phyloP scores from a whole-genome alignment of 2,888 invertebrate species.

The Stenurella melanura region DNA sequence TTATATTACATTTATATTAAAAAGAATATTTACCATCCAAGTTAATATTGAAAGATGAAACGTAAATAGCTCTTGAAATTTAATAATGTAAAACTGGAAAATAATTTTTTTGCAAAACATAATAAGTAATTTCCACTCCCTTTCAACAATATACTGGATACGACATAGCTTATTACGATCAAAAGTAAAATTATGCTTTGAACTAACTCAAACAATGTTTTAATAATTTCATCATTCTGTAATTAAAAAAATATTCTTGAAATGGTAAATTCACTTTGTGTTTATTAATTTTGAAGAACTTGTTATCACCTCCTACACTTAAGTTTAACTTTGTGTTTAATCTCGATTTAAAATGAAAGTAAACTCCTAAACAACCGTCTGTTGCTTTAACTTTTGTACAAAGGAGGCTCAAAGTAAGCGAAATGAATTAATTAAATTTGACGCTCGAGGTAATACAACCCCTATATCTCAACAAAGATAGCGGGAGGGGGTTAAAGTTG shows the following conservation, averaged over 20 bases:
- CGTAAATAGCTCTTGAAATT: not conserved
- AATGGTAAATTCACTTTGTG: not conserved
- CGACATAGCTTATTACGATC: not conserved
- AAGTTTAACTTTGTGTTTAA: constrained; percentile 1
- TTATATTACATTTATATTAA: not conserved
- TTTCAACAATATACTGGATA: not conserved
- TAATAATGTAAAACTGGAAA: not conserved
- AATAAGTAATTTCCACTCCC: constrained; percentile 3
- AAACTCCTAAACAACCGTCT: not conserved
- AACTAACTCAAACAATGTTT: not conserved
- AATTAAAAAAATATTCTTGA: not conserved
- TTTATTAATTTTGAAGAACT: constrained; percentile 3
- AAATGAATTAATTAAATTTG: not conserved
- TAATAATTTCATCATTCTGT: not conserved
- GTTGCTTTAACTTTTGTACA: not conserved
- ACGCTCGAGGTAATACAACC: not conserved
- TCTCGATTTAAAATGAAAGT: not conserved
- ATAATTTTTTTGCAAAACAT: not conserved
- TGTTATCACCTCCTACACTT: not conserved
- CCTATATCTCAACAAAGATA: not conserved
- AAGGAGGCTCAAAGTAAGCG: not conserved
- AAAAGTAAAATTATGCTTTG: not conserved
- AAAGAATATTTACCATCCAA: not conserved
- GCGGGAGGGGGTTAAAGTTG: not conserved
- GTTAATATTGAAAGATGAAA: not conserved